Conservation (phyloP, 2,888 invertebrate species). For the Philereme transversata region DNA sequence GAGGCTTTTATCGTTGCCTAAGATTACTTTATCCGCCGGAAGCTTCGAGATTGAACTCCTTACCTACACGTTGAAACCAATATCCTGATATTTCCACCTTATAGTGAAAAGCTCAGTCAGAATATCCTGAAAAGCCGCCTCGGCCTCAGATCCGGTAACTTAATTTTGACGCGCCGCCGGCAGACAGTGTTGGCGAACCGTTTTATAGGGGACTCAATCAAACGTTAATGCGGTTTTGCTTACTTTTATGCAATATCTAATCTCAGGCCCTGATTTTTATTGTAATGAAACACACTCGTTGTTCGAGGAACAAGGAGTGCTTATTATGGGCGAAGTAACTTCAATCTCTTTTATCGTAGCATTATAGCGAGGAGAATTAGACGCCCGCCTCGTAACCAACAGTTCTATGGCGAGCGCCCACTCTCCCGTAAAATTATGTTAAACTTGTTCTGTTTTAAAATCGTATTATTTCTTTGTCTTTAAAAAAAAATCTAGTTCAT, state of each 20-base stretch:
- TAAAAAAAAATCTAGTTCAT: conserved; percentile 50
- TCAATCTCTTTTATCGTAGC: conserved; percentile 80
- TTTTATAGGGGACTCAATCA: conserved; percentile 19
- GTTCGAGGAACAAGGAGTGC: conserved; percentile 59
- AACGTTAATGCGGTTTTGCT: neutral
- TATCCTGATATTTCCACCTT: conserved; percentile 58
- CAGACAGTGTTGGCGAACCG: conserved; percentile 19
- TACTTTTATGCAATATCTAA: conserved; percentile 11
- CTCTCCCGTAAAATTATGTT: conserved; percentile 79
- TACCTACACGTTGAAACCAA: conserved; percentile 55
- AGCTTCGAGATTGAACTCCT: conserved; percentile 58
- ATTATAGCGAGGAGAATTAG: conserved; percentile 72
- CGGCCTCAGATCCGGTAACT: conserved; percentile 25
- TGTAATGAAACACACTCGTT: conserved; percentile 58
- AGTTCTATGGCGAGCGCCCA: conserved; percentile 63
- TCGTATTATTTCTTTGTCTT: conserved; percentile 56
- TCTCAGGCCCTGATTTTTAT: conserved; percentile 36
- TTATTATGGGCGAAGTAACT: conserved; percentile 75
- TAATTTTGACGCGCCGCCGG: conserved; percentile 15
- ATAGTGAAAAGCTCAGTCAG: conserved; percentile 41
- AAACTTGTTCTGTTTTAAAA: conserved; percentile 68
- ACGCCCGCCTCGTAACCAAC: conserved; percentile 63
- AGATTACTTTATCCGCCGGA: conserved; percentile 57
- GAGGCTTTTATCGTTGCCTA: conserved; percentile 52
- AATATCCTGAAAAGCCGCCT: conserved; percentile 27